Evolutionary conservation across 2,888 invertebrate species (phyloP), one percentile per base, ranked within the genome.

Genomic region (Limnephilus marmoratus): DNA sequence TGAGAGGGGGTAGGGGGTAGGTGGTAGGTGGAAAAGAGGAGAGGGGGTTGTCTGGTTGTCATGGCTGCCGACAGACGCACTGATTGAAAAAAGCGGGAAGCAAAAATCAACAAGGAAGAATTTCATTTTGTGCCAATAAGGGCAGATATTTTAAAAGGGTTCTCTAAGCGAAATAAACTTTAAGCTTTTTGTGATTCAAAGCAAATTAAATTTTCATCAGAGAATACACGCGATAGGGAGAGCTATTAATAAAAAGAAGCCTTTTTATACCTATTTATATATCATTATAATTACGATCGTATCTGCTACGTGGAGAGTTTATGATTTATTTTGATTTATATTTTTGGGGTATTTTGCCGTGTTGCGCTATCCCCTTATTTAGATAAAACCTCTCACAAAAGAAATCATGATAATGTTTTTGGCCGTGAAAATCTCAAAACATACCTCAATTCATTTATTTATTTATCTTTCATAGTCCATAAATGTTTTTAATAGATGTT

Each of bases 51-150:
- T 31, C 18, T n/a, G 81, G 92, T 93, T 93, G 92, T 91, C 91
- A 93, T 93, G 92, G 86, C 90, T 88, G 88, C 93, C 92, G 92
- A 90, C 93, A 91, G 93, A 92, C 93, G 90, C 90, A 90, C 92
- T 89, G 92, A 92, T 93, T 92, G 53, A 90, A 89, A 88, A 89
- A 89, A 89, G 41, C 80, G 24, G 37, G 80, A 89, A 89, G 80
- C 81, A 41, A 89, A 89, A 89, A 89, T 89, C 88, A 80, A 89
- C 88, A 81, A 80, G 88, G 88, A 89, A 89, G 88, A 89, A 89
- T 89, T 89, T 89, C 34, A 89, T 89, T 89, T 81, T 29, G 31
- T 80, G 88, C 37, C 88, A 89, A 80, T 80, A 80, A 37, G 41
- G 88, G 88, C 3, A 89, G n/a, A 53, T 68, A 86, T 45, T 18